Percentiles rank a stretch among this genome's conserved stretches.
Conservation (phyloP, 2,113 vertebrate species). For the Osmerus mordax region DNA sequence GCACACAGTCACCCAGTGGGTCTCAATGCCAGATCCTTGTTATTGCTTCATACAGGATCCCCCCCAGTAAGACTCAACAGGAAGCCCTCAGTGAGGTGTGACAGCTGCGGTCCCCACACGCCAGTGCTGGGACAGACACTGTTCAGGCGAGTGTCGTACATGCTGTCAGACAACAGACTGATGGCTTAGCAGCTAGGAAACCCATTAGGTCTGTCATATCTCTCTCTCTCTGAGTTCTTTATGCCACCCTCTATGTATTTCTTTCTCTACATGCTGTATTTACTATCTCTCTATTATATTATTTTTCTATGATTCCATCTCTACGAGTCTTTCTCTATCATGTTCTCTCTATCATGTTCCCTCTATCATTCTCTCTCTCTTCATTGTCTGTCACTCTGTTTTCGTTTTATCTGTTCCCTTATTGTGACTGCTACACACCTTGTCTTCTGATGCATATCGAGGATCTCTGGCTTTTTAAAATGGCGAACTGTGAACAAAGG, state of each 20-base stretch:
- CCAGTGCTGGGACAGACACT: conserved; percentile 43
- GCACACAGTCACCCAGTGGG: no score
- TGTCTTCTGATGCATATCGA: conserved; percentile 28
- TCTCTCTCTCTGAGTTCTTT: conserved; percentile 18
- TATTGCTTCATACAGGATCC: no score
- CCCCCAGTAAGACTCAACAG: no score
- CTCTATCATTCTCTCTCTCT: conserved; percentile 2
- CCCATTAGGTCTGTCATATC: conserved; percentile 3
- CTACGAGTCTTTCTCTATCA: not conserved
- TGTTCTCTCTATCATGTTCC: not conserved
- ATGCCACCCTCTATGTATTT: not conserved
- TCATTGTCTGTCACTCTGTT: not conserved
- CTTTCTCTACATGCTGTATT: not conserved
- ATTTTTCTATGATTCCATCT: not conserved
- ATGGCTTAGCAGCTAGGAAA: no score
- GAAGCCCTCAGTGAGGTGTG: not conserved
- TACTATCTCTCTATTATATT: not conserved
- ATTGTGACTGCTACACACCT: conserved; percentile 19
- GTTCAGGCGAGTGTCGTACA: conserved; percentile 58
- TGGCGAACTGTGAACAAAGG: conserved; percentile 42
- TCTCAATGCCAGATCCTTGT: no score
- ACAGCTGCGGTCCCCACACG: not conserved
- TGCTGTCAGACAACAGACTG: conserved; percentile 45
- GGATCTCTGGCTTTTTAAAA: conserved; percentile 30
- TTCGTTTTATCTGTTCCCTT: conserved; percentile 1